A percentile compares a stretch with the other conserved stretches of the same genome.
Evolutionary conservation across 1,140 invertebrate genomes (phyloP).

Genomic region (Neelides sp.): DNA sequence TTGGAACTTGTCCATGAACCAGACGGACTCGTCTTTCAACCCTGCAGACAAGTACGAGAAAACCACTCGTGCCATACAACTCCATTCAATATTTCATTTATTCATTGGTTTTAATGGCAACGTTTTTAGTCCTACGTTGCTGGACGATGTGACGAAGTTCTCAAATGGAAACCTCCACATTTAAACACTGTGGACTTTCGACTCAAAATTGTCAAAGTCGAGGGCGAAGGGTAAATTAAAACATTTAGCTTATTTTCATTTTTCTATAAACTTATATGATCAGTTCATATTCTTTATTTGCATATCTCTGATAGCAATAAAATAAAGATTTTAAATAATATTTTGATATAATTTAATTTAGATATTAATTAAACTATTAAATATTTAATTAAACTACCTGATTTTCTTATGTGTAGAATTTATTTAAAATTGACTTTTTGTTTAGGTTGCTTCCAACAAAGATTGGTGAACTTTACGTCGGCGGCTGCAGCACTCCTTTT

Average conservation of each 20-base stretch:
- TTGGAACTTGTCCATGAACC: conserved; percentile 80
- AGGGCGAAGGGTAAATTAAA: conserved; percentile 52
- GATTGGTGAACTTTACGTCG: conserved; percentile 68
- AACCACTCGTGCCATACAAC: neutral
- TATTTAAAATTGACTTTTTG: conserved; percentile 12
- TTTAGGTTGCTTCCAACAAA: conserved; percentile 57
- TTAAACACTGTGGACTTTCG: conserved; percentile 94
- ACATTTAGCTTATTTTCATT: conserved; percentile 11
- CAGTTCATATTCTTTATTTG: conserved; percentile 10
- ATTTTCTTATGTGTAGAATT: neutral
- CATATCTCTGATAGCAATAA: neutral
- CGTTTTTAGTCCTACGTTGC: conserved; percentile 64
- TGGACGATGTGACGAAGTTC: conserved; percentile 65
- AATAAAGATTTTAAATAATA: neutral
- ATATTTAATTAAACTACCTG: neutral
- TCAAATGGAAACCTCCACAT: conserved; percentile 95
- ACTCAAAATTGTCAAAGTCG: conserved; percentile 62
- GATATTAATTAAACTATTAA: neutral
- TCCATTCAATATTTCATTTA: neutral
- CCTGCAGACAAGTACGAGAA: conserved; percentile 53
- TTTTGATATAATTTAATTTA: too few species aligned
- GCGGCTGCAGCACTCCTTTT: conserved; percentile 52
- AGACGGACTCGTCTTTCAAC: conserved; percentile 97
- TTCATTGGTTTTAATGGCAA: conserved; percentile 28
- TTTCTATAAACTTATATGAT: conserved; percentile 8